A percentile compares a stretch with the other conserved stretches of the same genome.
Evolutionary conservation across 2,113 vertebrate species (phyloP).

Genomic region (Thryonomys swinderianus): DNA sequence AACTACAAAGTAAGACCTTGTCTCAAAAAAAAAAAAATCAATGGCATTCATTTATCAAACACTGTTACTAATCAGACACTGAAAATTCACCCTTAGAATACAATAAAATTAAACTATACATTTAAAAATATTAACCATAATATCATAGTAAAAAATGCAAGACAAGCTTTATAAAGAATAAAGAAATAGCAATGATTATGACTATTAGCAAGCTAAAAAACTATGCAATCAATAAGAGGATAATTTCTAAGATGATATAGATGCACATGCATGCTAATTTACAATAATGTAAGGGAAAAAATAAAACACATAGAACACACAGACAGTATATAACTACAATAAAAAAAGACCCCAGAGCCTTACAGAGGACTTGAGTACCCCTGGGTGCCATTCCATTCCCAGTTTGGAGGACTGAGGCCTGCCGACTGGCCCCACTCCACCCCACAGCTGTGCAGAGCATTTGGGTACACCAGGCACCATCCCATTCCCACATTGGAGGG

Average conservation of each 20-base stretch:
- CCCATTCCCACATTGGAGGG: too few relatives aligned
- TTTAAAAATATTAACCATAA: background rate
- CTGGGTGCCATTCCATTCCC: too few relatives aligned
- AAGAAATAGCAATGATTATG: background rate
- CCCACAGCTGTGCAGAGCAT: too few relatives aligned
- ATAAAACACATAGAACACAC: background rate
- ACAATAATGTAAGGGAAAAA: background rate
- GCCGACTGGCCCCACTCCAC: too few relatives aligned
- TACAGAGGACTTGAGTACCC: too few relatives aligned
- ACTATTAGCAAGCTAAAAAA: background rate
- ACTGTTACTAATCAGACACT: background rate
- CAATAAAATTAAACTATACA: background rate
- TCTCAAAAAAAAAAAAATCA: too few relatives aligned
- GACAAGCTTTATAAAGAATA: conserved; percentile 22
- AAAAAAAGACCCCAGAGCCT: too few relatives aligned
- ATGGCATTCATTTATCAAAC: conserved; percentile 15
- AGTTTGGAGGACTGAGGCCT: too few relatives aligned
- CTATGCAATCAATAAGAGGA: background rate
- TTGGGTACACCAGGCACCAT: too few relatives aligned
- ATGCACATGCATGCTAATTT: background rate
- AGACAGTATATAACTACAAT: background rate
- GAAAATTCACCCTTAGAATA: background rate
- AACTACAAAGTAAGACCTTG: too few relatives aligned
- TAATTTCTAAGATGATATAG: background rate
- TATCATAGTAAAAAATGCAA: conserved; percentile 17